These are phyloP conservation scores for Botia almorhae DNA, from an alignment of 2,797 vertebrate species.

Conservation along the genomic window DNA sequence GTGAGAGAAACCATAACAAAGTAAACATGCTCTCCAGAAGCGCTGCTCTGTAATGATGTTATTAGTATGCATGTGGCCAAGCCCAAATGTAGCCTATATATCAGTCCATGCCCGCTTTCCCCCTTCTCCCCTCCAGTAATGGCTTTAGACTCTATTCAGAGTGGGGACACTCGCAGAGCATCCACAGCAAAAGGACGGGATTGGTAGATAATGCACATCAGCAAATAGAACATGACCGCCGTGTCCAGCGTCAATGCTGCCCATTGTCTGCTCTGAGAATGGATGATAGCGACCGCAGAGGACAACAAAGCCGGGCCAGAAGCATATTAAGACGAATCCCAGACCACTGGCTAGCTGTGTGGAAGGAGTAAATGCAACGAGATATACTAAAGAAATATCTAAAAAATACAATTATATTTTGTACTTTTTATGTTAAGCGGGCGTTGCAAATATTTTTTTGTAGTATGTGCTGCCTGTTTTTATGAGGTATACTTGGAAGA, in stretches of 20 bases:
- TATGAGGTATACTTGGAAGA: conserved; percentile 49
- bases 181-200: conserved; percentile 67
- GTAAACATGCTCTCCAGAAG: conserved; percentile 88
- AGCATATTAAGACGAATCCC: conserved; percentile 61
- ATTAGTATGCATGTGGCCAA: conserved; percentile 93
- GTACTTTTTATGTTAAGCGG: conserved; percentile 8
- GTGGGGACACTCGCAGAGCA: conserved; percentile 73
- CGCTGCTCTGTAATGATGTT: conserved; percentile 89
- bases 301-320: conserved; percentile 65
- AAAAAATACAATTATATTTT: conserved; percentile 49
- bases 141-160: conserved; percentile 81
- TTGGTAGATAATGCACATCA: conserved; percentile 74
- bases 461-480: conserved; percentile 27
- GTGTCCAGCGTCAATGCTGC: conserved; percentile 61
- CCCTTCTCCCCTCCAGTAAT: conserved; percentile 72
- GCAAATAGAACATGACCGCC: conserved; percentile 76
- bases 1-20: conserved; percentile 89
- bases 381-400: conserved; percentile 12
- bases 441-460: conserved; percentile 30
- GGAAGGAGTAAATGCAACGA: conserved; percentile 33
- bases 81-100: conserved; percentile 90
- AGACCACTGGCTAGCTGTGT: conserved; percentile 45
- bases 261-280: conserved; percentile 71
- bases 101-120: conserved; percentile 78
- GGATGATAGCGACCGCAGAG: conserved; percentile 62